A percentile compares a stretch with the other conserved stretches of the same genome.
Evolutionary conservation across 2,797 vertebrate species (phyloP).

Genomic region (Microctenopoma stevenorrisi): DNA sequence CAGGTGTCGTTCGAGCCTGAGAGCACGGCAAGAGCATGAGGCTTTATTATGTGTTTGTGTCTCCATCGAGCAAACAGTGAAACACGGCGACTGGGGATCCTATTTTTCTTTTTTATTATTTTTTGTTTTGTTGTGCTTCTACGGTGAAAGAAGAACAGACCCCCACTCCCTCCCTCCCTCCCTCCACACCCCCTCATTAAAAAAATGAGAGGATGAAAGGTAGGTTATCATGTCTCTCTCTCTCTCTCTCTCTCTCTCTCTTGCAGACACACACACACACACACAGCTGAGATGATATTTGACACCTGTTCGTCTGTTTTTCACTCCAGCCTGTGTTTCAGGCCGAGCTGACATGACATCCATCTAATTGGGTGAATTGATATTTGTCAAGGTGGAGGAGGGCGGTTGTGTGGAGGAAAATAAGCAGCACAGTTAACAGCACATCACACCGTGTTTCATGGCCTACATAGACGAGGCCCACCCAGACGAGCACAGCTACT

Average conservation of each 20-base stretch:
- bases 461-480: conserved; percentile 78
- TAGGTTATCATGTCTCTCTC: conserved; percentile 65
- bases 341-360: conserved; percentile 68
- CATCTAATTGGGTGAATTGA: conserved; percentile 64
- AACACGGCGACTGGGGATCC: conserved; percentile 62
- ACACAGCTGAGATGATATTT: conserved; percentile 67
- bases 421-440: conserved; percentile 41
- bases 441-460: conserved; percentile 61
- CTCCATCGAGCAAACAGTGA: conserved; percentile 64
- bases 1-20: conserved; percentile 78
- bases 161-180: not conserved
- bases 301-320: conserved; percentile 81
- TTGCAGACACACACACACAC: conserved; percentile 11
- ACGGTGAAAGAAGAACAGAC: conserved; percentile 48
- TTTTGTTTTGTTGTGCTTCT: conserved; percentile 15
- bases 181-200: not conserved
- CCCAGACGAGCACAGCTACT: conserved; percentile 59
- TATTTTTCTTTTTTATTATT: conserved; percentile 3
- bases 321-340: conserved; percentile 56
- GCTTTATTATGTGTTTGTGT: conserved; percentile 66
- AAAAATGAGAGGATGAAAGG: conserved; percentile 76
- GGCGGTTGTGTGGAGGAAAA: conserved; percentile 41
- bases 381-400: conserved; percentile 66
- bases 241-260: conserved; percentile 2
- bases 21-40: conserved; percentile 70